phyloP scores from a whole-genome alignment of 1,140 invertebrate species.

The Samia ricini region DNA sequence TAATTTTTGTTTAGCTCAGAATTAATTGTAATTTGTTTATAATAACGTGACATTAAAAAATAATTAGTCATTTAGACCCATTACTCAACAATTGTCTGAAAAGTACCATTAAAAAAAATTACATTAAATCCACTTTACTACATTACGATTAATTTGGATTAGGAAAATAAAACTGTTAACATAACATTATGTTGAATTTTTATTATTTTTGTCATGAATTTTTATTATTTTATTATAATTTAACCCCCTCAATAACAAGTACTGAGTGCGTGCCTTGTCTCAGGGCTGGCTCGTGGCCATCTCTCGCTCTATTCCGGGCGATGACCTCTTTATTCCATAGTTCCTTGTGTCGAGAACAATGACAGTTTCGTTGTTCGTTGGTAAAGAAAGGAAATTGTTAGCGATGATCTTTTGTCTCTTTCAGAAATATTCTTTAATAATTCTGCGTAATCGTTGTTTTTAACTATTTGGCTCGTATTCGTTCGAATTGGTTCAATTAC shows the following conservation, averaged over 20 bases:
- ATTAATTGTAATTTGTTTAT: too few relatives aligned
- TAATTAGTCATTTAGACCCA: too few relatives aligned
- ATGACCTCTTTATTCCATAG: constrained; percentile 12
- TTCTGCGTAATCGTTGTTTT: background rate
- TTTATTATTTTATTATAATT: background rate
- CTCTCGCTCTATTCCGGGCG: constrained; percentile 11
- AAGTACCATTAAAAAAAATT: too few relatives aligned
- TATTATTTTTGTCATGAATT: too few relatives aligned
- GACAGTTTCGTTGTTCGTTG: constrained; percentile 7
- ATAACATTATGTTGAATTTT: background rate
- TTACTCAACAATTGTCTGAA: too few relatives aligned
- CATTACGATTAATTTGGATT: too few relatives aligned
- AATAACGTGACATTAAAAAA: too few relatives aligned
- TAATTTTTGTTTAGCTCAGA: too few relatives aligned
- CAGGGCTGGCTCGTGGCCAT: constrained; percentile 11
- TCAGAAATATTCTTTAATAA: background rate
- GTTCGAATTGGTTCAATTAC: background rate
- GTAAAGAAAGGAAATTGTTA: constrained; percentile 8
- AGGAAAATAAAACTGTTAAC: too few relatives aligned
- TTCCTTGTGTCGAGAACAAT: constrained; percentile 6
- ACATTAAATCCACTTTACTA: too few relatives aligned
- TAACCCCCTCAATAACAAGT: background rate
- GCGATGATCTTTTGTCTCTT: constrained; percentile 1
- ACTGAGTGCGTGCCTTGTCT: background rate
- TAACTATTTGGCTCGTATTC: background rate